These are phyloP conservation scores for Megalops cyprinoides DNA, from an alignment of 2,797 vertebrate genomes.

Conservation along the genomic window DNA sequence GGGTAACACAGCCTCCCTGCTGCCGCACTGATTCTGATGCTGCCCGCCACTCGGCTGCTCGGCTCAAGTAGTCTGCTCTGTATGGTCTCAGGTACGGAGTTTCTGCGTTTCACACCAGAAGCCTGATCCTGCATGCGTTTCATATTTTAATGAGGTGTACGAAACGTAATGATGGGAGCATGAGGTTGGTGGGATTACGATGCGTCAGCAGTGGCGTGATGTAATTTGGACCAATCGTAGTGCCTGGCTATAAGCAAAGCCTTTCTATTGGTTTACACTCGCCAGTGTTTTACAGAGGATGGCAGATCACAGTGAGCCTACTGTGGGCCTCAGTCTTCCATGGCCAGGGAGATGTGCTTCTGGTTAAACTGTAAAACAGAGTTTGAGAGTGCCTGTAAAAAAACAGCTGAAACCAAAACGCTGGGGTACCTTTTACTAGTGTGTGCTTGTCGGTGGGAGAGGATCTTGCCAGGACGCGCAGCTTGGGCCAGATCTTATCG, in stretches of 20 bases:
- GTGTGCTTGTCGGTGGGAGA: conserved; percentile 99
- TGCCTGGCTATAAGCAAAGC: not conserved
- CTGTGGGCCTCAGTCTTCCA: not conserved
- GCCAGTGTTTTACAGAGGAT: no score
- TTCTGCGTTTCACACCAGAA: no score
- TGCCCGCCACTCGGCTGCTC: no score
- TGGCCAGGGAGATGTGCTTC: not conserved
- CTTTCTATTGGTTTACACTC: not conserved
- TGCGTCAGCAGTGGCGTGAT: not conserved
- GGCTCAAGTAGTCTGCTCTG: no score
- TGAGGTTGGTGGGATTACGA: no score
- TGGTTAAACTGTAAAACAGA: not conserved
- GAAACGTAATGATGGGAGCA: no score
- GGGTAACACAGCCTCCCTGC: no score
- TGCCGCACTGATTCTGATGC: no score
- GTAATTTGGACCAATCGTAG: not conserved
- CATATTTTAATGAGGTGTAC: no score
- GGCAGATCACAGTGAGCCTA: not conserved
- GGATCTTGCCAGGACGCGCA: conserved; percentile 95
- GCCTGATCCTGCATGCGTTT: no score
- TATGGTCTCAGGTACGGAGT: no score
- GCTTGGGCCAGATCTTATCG: conserved; percentile 98
- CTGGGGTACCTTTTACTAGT: conserved; percentile 90
- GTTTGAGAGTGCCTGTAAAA: not conserved
- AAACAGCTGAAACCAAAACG: not conserved